Evolutionary conservation across 2,888 invertebrate species (phyloP), one percentile per base, ranked within the genome.

Genomic region (Deilephila porcellus): DNA sequence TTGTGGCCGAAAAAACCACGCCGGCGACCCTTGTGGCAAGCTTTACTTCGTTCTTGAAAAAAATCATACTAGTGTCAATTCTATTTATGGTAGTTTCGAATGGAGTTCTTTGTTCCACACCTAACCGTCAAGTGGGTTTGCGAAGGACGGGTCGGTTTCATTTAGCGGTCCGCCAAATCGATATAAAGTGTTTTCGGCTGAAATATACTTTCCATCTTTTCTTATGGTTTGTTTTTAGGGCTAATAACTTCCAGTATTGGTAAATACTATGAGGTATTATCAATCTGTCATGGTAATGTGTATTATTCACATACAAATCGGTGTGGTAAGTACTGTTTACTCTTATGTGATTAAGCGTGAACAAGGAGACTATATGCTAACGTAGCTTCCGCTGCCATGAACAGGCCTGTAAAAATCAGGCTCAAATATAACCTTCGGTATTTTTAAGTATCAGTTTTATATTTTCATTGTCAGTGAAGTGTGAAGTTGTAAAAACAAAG

Each of bases 31-130:
- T 84, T 81, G 79, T 80, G 80, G 80, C 74, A 73, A 74, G 72
- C 75, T 73, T 73, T 63, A 83, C 82, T 80, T 76, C 84, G 84
- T 84, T 86, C 88, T 90, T 88, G 84, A 84, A 86, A 90, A 88
- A 91, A 87, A 86, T 89, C 85, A 89, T 87, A 88, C 86, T 83
- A 85, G 87, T 87, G 89, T 87, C 90, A 88, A 88, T 90, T 90
- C 87, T 87, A 87, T 87, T 86, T 86, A 85, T 83, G 84, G 86
- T 83, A 86, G 83, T 83, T 86, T 80, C 80, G 75, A 81, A 76
- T 76, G 75, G 76, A 78, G 76, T 84, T 73, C 74, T 75, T 79
- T 79, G 79, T 79, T 73, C 74, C 64, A 60, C 74, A 75, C 72
- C 75, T 63, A 74, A 73, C 73, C 45, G 71, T 37, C 56, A 7